A percentile compares a stretch with the other conserved stretches of the same genome.
These are phyloP conservation scores for Drosophila paranaensis DNA, from an alignment of 2,888 invertebrate species.

Conservation along the genomic window DNA sequence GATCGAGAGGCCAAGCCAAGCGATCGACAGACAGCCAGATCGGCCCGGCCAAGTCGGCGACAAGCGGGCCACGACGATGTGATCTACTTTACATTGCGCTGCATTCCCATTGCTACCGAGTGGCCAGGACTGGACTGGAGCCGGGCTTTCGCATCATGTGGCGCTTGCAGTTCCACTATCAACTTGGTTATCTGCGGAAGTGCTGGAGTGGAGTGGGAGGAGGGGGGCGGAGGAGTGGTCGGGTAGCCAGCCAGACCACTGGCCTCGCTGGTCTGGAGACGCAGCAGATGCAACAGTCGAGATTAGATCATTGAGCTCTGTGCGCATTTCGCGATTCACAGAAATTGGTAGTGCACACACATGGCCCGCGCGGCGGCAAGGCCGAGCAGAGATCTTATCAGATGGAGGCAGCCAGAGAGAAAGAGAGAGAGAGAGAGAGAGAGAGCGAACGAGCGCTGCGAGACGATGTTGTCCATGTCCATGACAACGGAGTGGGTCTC, in stretches of 20 bases:
- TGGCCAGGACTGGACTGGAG: conserved; percentile 22
- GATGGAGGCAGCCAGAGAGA: background rate
- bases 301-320: conserved; percentile 69
- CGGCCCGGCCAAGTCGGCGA: conserved; percentile 19
- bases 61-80: conserved; percentile 51
- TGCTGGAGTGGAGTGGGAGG: conserved; percentile 15
- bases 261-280: conserved; percentile 26
- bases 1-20: conserved; percentile 13
- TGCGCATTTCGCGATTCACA: conserved; percentile 68
- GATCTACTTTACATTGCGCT: conserved; percentile 77
- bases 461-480: conserved; percentile 19
- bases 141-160: conserved; percentile 54
- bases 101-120: conserved; percentile 45
- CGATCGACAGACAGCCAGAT: conserved; percentile 26
- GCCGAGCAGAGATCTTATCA: conserved; percentile 57
- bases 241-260: conserved; percentile 14
- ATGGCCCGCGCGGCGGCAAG: conserved; percentile 52
- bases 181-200: conserved; percentile 64
- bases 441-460: background rate
- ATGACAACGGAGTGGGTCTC: conserved; percentile 14
- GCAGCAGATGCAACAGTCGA: conserved; percentile 66
- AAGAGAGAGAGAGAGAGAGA: background rate
- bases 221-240: conserved; percentile 9
- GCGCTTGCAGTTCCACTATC: conserved; percentile 77
- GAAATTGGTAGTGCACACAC: conserved; percentile 78